These are phyloP conservation scores for Schizopygopsis pylzovi DNA, from an alignment of 2,797 vertebrate species.

Conservation along the genomic window DNA sequence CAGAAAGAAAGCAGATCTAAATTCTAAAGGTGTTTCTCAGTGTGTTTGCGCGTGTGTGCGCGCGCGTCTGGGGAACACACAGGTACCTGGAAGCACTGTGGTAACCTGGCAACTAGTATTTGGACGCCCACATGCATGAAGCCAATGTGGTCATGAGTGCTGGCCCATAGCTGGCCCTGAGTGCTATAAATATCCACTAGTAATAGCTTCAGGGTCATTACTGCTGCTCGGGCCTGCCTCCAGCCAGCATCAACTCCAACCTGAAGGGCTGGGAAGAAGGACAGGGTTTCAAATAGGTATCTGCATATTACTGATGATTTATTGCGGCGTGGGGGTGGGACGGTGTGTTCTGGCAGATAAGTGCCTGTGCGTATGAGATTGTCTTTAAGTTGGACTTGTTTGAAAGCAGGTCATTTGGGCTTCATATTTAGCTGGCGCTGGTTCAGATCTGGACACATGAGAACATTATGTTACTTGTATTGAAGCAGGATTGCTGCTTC, in stretches of 20 bases:
- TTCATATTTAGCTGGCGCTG: slow-evolving; percentile 6
- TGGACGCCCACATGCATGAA: slow-evolving; percentile 49
- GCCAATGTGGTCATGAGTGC: slow-evolving; percentile 48
- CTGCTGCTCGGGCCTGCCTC: slow-evolving; percentile 36
- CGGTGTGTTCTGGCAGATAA: slow-evolving; percentile 13
- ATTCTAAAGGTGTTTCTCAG: slow-evolving; percentile 30
- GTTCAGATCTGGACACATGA: slow-evolving; percentile 10
- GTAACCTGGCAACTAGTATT: slow-evolving; percentile 63
- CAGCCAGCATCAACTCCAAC: slow-evolving; percentile 35
- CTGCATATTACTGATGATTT: slow-evolving; percentile 46
- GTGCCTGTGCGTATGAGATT: slow-evolving; percentile 11
- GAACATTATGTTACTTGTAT: slow-evolving; percentile 14
- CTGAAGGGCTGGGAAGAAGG: slow-evolving; percentile 38
- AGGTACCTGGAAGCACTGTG: slow-evolving; percentile 46
- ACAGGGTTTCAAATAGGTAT: slow-evolving; percentile 35
- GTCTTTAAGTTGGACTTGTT: slow-evolving; percentile 11
- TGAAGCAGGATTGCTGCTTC: neutral
- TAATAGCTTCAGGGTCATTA: slow-evolving; percentile 56
- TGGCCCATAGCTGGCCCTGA: slow-evolving; percentile 49
- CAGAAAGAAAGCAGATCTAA: slow-evolving; percentile 12
- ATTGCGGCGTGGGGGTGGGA: slow-evolving; percentile 32
- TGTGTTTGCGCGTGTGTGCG: slow-evolving; percentile 15
- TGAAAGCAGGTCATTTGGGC: slow-evolving; percentile 7
- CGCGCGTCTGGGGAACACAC: slow-evolving; percentile 27
- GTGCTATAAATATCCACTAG: slow-evolving; percentile 54